A percentile compares a stretch with the other conserved stretches of the same genome.
Conservation (phyloP, 2,113 vertebrate genomes). For the Chaetodon auriga region DNA sequence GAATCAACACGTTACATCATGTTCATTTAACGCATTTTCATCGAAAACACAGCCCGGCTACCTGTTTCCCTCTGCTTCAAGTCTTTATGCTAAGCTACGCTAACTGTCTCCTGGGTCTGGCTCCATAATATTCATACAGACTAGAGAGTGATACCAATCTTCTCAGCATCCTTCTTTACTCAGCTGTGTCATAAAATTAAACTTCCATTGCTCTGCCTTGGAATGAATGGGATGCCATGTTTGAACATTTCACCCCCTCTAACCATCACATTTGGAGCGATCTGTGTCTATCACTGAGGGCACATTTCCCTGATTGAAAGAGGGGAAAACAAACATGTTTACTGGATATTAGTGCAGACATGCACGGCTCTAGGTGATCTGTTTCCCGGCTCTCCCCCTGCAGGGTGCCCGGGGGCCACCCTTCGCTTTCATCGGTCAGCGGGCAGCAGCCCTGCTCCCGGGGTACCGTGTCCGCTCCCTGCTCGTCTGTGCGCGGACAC, state of each 20-base stretch:
- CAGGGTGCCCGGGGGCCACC: slow-evolving; percentile 34
- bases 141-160: neutral
- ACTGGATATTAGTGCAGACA: neutral
- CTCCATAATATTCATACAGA: neutral
- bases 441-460: slow-evolving; percentile 50
- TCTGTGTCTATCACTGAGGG: too few species aligned
- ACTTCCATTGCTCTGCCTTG: too few species aligned
- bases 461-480: slow-evolving; percentile 63
- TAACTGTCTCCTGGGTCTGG: neutral
- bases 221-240: too few species aligned
- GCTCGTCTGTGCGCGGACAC: slow-evolving; percentile 44
- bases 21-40: neutral
- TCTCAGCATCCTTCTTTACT: too few species aligned
- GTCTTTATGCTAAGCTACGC: slow-evolving; percentile 2
- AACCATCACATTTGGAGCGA: too few species aligned
- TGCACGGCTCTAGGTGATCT: neutral
- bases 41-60: neutral
- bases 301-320: too few species aligned
- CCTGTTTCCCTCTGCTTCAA: neutral
- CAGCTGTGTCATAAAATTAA: too few species aligned
- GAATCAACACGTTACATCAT: neutral
- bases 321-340: neutral
- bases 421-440: slow-evolving; percentile 34
- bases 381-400: neutral
- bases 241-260: too few species aligned